phyloP scores from a whole-genome alignment of 2,113 vertebrate species.

The Piliocolobus tephrosceles region DNA sequence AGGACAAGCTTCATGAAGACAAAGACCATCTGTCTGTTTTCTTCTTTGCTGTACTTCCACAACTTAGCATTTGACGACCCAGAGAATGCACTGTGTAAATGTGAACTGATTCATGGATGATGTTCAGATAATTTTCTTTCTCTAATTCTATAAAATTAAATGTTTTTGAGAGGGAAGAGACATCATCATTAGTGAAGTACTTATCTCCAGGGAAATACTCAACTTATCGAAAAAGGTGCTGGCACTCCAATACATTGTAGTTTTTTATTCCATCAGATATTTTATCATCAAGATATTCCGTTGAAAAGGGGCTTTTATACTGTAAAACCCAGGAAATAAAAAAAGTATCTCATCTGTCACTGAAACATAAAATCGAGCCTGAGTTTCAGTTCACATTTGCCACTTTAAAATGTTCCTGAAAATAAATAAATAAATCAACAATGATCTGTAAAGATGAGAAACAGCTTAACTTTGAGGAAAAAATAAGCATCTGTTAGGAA shows the following conservation, averaged over 20 bases:
- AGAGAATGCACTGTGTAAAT: not conserved
- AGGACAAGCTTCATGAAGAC: not conserved
- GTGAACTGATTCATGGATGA: not conserved
- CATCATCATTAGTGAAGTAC: not conserved
- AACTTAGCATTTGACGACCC: not conserved
- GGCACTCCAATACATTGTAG: not conserved
- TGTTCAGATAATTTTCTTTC: not conserved
- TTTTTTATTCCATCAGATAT: not conserved
- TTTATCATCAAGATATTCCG: not conserved
- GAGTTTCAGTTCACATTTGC: constrained; percentile 10
- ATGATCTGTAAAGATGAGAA: constrained; percentile 56
- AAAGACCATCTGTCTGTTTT: not conserved
- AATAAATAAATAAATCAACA: constrained; percentile 18
- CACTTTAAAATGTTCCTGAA: constrained; percentile 35
- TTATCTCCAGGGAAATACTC: not conserved
- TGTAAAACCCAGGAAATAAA: constrained; percentile 25
- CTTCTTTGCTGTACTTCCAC: not conserved
- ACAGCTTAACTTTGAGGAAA: not conserved
- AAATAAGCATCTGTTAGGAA: not conserved
- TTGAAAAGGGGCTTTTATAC: not conserved
- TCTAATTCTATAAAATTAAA: not conserved
- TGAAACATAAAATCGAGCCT: not conserved
- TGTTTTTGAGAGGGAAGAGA: not conserved
- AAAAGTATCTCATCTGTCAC: constrained; percentile 7
- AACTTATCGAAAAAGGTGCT: not conserved